Base-by-base conservation (phyloP, 1,140 invertebrate species). In the Gryllus bimaculatus region DNA sequence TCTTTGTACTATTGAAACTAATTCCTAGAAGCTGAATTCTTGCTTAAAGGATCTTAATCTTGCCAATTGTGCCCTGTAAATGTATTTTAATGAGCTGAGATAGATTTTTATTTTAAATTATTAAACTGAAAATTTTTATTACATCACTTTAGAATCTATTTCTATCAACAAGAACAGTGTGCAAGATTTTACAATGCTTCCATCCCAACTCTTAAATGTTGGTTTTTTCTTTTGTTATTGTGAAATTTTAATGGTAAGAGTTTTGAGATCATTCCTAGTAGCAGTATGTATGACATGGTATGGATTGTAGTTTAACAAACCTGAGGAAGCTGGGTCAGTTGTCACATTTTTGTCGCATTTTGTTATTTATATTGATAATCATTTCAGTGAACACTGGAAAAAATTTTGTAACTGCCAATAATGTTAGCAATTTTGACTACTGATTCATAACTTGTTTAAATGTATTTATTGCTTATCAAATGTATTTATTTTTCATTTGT, bases 211-310 rank as follows among this genome's bases (percentile, higher is more conserved):
- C 47, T 74, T 26, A 79, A 73, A 20, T 48, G 78, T 47, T 48
- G 48, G 47, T 79, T 79, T 49, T 75, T 74, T 47, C 74, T 75
- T 66, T n/a, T 77, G 76, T 77, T 77, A 48, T 48, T 77, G 48
- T 77, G 66, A 75, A 26, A 79, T 75, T 79, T 79, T 66, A 79
- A 75, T 75, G 74, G 13, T 75, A 75, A 73, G n/a, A 76, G 8
- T 77, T 77, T 48, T 77, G 76, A 48, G 47, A 77, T 77, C 76
- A 77, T 77, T 77, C 76, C 76, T 77, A 48, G 18, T 77, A 77
- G 76, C 21, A 66, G 54, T 66, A 18, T 66, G 54, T 66, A 66
- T 66, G 54, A 18, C 18, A 18, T 66, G 54, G 18, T 66, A 66
- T 66, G 18, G 18, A 66, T 13, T 66, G 18, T 13, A 18, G 54